Conservation (phyloP, 2,888 invertebrate species). For the Coenonympha glycerion region DNA sequence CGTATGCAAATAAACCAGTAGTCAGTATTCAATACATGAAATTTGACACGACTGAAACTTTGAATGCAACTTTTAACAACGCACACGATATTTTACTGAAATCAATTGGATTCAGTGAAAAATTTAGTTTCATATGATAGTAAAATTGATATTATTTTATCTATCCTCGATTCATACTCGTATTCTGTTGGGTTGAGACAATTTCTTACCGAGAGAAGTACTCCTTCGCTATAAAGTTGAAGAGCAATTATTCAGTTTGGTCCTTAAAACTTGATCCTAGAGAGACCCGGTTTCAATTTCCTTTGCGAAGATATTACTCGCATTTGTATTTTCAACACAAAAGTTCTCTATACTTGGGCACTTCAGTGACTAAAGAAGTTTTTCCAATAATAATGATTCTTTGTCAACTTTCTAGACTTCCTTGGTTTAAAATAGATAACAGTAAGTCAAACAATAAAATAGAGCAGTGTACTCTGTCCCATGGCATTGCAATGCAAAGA, state of each 20-base stretch:
- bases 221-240: conserved; percentile 14
- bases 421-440: background rate
- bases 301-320: conserved; percentile 9
- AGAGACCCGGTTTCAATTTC: conserved; percentile 11
- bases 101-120: background rate
- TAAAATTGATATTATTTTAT: background rate
- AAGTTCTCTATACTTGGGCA: background rate
- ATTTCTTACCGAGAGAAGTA: conserved; percentile 13
- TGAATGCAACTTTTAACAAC: background rate
- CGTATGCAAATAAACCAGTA: too few species aligned
- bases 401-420: background rate
- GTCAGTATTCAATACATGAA: too few species aligned
- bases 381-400: background rate
- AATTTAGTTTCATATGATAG: background rate
- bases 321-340: conserved; percentile 13
- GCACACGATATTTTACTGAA: background rate
- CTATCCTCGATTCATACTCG: conserved; percentile 9
- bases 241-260: conserved; percentile 21
- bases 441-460: background rate
- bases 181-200: conserved; percentile 13
- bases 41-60: background rate
- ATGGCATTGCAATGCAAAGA: too few species aligned
- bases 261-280: conserved; percentile 22
- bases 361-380: background rate
- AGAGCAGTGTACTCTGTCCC: background rate